Evolutionary conservation across 1,140 invertebrate species (phyloP).

Genomic region (Hestina assimilis): DNA sequence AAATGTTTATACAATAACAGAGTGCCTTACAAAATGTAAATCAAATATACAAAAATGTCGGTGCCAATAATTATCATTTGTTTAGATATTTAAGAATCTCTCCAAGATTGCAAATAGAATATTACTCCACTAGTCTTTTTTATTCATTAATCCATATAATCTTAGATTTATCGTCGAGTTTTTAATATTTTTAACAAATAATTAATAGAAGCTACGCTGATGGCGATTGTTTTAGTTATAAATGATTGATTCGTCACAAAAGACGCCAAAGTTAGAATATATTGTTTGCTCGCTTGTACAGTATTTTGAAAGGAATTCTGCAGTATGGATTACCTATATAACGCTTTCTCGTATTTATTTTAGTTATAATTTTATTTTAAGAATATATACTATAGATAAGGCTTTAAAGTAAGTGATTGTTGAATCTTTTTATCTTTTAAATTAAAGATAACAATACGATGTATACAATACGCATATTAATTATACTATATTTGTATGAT

Average conservation of each 20-base stretch:
- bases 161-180: slow-evolving; percentile 5
- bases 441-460: slow-evolving; percentile 24
- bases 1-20: too few relatives aligned
- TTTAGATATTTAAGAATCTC: slow-evolving; percentile 38
- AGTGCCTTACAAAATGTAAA: slow-evolving; percentile 12
- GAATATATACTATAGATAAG: slow-evolving; percentile 10
- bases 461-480: slow-evolving; percentile 9
- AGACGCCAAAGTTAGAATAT: slow-evolving; percentile 61
- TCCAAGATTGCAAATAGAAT: slow-evolving; percentile 27
- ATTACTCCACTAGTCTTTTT: slow-evolving; percentile 40
- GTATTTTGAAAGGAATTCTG: slow-evolving; percentile 13
- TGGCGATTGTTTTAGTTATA: slow-evolving; percentile 19
- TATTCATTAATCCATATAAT: slow-evolving; percentile 14
- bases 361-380: slow-evolving; percentile 4
- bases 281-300: slow-evolving; percentile 22
- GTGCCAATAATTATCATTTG: slow-evolving; percentile 30
- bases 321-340: slow-evolving; percentile 3
- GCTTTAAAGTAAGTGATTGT: slow-evolving; percentile 4
- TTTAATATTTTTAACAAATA: background rate
- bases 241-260: slow-evolving; percentile 57
- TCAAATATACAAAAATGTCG: slow-evolving; percentile 3
- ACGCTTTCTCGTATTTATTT: slow-evolving; percentile 32
- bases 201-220: background rate
- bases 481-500: slow-evolving; percentile 5
- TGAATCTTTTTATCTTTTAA: slow-evolving; percentile 27